These are phyloP conservation scores for Sturnus vulgaris DNA, from an alignment of 2,113 vertebrate genomes.

Conservation along the genomic window DNA sequence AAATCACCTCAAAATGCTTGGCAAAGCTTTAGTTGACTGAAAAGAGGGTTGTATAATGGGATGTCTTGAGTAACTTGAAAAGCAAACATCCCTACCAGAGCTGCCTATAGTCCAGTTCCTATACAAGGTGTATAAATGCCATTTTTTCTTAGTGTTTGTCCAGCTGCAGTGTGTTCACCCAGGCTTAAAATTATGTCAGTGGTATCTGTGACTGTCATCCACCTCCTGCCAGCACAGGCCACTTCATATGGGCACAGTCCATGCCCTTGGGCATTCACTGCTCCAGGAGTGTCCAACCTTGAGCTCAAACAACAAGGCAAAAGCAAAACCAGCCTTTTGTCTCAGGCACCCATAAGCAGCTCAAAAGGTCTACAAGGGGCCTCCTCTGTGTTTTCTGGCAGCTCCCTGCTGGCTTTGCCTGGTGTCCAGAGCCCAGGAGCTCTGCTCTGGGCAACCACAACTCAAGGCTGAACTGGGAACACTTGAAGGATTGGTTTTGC, in stretches of 20 bases:
- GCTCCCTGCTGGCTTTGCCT: not conserved
- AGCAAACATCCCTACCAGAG: not conserved
- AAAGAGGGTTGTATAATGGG: not conserved
- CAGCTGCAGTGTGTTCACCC: not conserved
- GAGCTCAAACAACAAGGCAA: not conserved
- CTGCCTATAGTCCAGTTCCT: not conserved
- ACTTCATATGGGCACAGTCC: not conserved
- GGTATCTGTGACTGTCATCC: not conserved
- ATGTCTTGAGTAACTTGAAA: not conserved
- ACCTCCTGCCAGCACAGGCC: not conserved
- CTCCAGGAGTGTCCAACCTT: not conserved
- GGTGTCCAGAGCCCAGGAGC: not conserved
- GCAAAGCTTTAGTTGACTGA: not conserved
- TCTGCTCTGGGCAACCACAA: not conserved
- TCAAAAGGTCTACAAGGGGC: not conserved
- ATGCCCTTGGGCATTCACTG: not conserved
- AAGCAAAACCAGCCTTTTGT: not conserved
- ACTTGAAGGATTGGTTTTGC: not conserved
- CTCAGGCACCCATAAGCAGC: not conserved
- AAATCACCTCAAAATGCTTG: not conserved
- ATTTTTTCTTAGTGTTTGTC: not conserved
- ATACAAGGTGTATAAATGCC: not conserved
- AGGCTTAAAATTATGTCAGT: constrained; percentile 16
- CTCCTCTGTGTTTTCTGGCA: not conserved
- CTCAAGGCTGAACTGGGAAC: not conserved